Percentiles rank a stretch among this genome's conserved stretches.
Evolutionary conservation across 2,888 invertebrate species (phyloP).

Genomic region (Drosophila austrosaltans): DNA sequence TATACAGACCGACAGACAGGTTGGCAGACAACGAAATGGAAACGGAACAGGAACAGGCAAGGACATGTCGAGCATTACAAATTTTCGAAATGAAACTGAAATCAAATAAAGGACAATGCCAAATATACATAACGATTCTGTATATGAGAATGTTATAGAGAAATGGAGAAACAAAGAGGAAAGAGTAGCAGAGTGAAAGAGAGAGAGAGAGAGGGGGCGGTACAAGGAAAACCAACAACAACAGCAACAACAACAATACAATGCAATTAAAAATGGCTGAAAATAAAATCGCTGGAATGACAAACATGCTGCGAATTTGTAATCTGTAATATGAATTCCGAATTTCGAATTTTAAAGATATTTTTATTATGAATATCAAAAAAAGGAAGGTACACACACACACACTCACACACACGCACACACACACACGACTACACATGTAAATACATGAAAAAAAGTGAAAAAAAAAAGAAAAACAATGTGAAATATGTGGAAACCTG

Average conservation of each 20-base stretch:
- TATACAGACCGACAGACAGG: conserved; percentile 23
- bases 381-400: neutral
- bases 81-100: conserved; percentile 76
- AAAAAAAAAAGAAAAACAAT: conserved; percentile 17
- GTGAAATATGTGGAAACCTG: conserved; percentile 22
- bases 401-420: neutral
- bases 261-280: conserved; percentile 74
- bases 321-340: conserved; percentile 71
- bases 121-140: conserved; percentile 14
- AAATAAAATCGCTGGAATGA: conserved; percentile 57
- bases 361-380: conserved; percentile 29
- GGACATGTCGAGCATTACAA: conserved; percentile 71
- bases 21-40: conserved; percentile 49
- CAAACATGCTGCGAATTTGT: conserved; percentile 78
- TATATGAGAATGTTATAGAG: conserved; percentile 15
- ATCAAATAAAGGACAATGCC: conserved; percentile 68
- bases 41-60: conserved; percentile 53
- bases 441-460: conserved; percentile 27
- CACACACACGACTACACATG: too few species aligned
- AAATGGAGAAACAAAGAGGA: conserved; percentile 34
- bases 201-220: neutral
- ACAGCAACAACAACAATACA: conserved; percentile 61
- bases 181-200: neutral
- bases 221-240: conserved; percentile 13
- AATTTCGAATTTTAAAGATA: conserved; percentile 63